These are phyloP conservation scores for Eubasilissa regina DNA, from an alignment of 1,140 invertebrate species.

Conservation along the genomic window DNA sequence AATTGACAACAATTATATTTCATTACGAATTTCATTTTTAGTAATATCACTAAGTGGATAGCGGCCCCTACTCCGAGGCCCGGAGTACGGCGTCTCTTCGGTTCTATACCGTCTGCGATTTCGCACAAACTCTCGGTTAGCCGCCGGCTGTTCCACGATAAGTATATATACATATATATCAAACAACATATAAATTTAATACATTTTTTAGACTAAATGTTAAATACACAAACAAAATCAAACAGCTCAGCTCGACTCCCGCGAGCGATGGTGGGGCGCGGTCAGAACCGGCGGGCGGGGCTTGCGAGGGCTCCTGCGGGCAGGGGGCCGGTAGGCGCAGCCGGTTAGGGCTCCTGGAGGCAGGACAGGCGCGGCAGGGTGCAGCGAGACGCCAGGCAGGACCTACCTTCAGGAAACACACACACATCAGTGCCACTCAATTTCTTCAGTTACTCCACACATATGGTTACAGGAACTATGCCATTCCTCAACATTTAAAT, in stretches of 20 bases:
- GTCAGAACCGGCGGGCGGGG: conserved; percentile 54
- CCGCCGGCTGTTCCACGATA: conserved; percentile 1
- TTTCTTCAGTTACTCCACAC: too few relatives aligned
- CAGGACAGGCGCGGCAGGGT: conserved; percentile 54
- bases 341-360: conserved; percentile 63
- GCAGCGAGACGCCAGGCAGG: conserved; percentile 37
- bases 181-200: conserved; percentile 47
- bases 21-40: conserved; percentile 39
- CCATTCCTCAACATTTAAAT: too few relatives aligned
- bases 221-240: conserved; percentile 59
- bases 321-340: conserved; percentile 61
- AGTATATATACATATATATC: conserved; percentile 42
- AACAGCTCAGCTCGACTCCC: conserved; percentile 34
- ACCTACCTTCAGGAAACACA: conserved; percentile 46
- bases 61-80: background rate
- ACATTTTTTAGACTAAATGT: conserved; percentile 48
- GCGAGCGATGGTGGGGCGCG: background rate
- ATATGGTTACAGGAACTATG: too few relatives aligned
- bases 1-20: conserved; percentile 48
- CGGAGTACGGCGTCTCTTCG: background rate
- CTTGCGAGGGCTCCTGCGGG: conserved; percentile 63
- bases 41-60: conserved; percentile 40
- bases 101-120: background rate
- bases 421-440: background rate
- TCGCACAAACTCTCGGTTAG: background rate